phyloP scores from a whole-genome alignment of 2,113 vertebrate species.

The Phodopus roborovskii region DNA sequence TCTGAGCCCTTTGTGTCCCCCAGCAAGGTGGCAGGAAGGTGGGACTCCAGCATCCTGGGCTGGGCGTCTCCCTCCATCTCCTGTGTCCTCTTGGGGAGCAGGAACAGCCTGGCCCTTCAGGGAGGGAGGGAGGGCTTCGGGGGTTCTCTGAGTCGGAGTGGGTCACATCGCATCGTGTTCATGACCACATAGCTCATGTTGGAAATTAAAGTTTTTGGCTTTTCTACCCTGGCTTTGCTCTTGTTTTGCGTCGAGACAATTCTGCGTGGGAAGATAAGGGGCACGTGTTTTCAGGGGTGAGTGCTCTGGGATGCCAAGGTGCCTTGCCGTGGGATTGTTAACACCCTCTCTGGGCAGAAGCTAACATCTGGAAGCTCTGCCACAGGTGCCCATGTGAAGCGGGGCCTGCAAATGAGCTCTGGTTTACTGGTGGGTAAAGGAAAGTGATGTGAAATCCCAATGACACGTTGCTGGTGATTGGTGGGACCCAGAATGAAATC shows the following conservation, averaged over 20 bases:
- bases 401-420: background rate
- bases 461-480: background rate
- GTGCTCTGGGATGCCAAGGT: no score
- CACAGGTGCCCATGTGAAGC: background rate
- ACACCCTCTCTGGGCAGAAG: background rate
- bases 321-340: background rate
- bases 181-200: conserved; percentile 81
- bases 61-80: background rate
- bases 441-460: background rate
- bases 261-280: background rate
- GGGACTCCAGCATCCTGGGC: background rate
- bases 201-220: conserved; percentile 84
- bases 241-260: background rate
- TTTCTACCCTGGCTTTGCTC: conserved; percentile 74
- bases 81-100: conserved; percentile 43
- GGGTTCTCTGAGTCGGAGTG: conserved; percentile 42
- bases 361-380: background rate
- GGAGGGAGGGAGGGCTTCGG: conserved; percentile 62
- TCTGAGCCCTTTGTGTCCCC: background rate
- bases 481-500: background rate
- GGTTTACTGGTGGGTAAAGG: background rate
- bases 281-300: background rate
- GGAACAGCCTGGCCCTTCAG: conserved; percentile 15
- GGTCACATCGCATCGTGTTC: conserved; percentile 74
- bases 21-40: background rate